These are phyloP conservation scores for Mustela nigripes DNA, from an alignment of 2,113 vertebrate species.

Conservation along the genomic window DNA sequence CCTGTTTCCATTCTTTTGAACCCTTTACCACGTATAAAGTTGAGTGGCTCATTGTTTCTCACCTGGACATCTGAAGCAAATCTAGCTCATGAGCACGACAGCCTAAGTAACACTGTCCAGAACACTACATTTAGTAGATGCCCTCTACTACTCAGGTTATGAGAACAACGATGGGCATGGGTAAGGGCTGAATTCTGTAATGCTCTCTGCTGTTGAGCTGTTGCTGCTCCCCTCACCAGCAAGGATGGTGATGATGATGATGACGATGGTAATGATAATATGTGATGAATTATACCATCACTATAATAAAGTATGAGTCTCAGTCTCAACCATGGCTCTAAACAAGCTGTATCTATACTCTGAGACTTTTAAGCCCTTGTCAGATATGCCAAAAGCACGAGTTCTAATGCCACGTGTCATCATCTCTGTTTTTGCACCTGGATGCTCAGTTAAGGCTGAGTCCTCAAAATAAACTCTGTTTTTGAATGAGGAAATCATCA, in stretches of 20 bases:
- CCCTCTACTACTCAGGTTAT: neutral
- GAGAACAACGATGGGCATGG: neutral
- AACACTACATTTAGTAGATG: no score
- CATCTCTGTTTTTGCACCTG: constrained; percentile 77
- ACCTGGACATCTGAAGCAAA: neutral
- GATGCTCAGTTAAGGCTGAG: constrained; percentile 74
- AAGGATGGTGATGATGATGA: neutral
- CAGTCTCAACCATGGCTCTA: neutral
- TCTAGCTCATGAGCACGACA: neutral
- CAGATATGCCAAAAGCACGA: constrained; percentile 62
- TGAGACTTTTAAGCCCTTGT: constrained; percentile 59
- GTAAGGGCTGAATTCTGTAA: neutral
- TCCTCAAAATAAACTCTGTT: constrained; percentile 81
- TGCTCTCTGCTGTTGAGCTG: neutral
- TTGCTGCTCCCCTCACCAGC: neutral
- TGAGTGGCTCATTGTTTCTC: neutral
- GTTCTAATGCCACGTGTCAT: constrained; percentile 60
- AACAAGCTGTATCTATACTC: constrained; percentile 48
- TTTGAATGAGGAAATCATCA: constrained; percentile 81
- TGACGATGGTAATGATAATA: neutral
- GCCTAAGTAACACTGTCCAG: neutral
- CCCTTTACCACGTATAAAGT: neutral
- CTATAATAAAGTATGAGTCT: constrained; percentile 17
- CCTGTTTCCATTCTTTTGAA: neutral
- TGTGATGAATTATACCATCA: neutral